Base-by-base conservation (phyloP, 2,797 vertebrate genomes). In the Cossypha niveicapilla region DNA sequence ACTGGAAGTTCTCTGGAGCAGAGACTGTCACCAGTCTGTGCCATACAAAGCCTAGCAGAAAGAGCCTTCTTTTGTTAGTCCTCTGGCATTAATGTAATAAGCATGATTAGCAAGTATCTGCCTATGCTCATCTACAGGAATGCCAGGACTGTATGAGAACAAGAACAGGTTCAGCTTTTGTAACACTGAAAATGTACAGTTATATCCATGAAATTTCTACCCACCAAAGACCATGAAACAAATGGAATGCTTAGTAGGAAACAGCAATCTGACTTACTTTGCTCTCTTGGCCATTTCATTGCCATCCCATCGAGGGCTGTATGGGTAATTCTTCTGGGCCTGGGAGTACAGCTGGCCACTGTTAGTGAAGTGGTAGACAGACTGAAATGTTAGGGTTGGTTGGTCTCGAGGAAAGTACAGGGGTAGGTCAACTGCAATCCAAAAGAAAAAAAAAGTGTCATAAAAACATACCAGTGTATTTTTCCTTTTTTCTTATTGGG, bases 261-360 rank as follows among this genome's bases (percentile, higher is more conserved):
- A 91, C 11, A 85, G 34, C 10, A n/a, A 72, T 35, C 57, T 44
- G 27, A 97, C 99, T 98, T 98, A 99, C 99, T 99, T 99, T 86
- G 99, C 99, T 98, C 99, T 98, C 98, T 99, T 99, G 94, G 99
- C 99, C 99, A 99, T 99, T 97, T 99, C 99, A 62, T 99, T 99
- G 96, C 99, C 99, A 41, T 99, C 99, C 99, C 99, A 99, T 94
- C 99, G 98, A 5, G 99, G 99, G 97, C 99, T 99, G 96, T 99
- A 99, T 1, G 99, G 99, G 78, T 99, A 99, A 11, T 99, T 99
- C 97, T 99, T 99, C 97, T 99, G 99, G 95, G 99, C 98, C 97
- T 99, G 99, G 35, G 99, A 99, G 93, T 99, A 99, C 39, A 99
- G 98, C 96, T 99, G 99, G 41, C 99, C 99, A 47, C 99, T 99